Evolutionary conservation across 2,113 vertebrate genomes (phyloP), one percentile per base, ranked within the genome.

Genomic region (Chaenocephalus aceratus): DNA sequence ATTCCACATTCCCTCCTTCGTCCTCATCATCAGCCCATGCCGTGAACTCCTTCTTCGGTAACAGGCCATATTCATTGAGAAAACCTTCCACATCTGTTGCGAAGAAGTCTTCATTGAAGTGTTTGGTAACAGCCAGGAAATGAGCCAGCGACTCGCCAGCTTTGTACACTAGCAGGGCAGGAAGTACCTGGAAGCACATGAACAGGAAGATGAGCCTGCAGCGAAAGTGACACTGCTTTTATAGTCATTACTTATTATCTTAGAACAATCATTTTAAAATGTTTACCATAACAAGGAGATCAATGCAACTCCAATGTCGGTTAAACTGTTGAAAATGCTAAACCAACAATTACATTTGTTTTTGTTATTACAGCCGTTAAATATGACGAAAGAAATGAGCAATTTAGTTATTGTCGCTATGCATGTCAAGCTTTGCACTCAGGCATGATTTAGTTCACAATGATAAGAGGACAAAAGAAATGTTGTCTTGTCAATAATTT

Each of bases 81-180:
- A 98, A 98, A 2, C 93, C 94, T 82, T 99, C 97, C 68, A 99
- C 96, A 74, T 98, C 97, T 1, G 93, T 96, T 1, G 97, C 96
- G 86, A 97, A 98, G 88, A 98, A 98, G 58, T 99, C 96, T 83
- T 97, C 94, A 0, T 80, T 92, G 68, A 99, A 94, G 77, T 97
- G 95, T 91, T 97, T 94, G 6, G 95, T 94, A 64, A 99, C 57
- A 5, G 94, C 94, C 60, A 98, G 94, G 90, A 99, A 99, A 83
- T 97, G 99, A 66, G 96, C 97, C 16, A 99, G 93, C 12, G 98
- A 93, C 87, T 99, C 97, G 3, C 97, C 97, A 0, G 94, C 96
- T 91, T 97, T 98, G 88, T 99, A 99, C 54, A 99, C 95, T 1
- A 99, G 92, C 21, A 99, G 75, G 0, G 97, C 94, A 8, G 98